Evolutionary conservation across 2,797 vertebrate genomes (phyloP).

Genomic region (Discoglossus pictus): DNA sequence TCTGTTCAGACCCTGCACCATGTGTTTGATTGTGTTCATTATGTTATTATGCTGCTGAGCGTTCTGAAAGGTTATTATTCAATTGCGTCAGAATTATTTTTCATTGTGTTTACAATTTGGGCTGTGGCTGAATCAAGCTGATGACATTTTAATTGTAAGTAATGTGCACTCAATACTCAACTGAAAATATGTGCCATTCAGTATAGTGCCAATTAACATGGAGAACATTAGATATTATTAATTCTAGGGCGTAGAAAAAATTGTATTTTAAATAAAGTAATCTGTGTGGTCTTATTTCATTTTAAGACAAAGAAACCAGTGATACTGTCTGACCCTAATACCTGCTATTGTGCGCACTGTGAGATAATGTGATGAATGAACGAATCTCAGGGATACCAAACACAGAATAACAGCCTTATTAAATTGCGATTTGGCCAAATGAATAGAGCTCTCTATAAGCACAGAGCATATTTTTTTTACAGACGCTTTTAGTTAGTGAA

Average conservation of each 20-base stretch:
- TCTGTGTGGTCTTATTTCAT: too few relatives aligned
- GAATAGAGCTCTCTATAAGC: too few relatives aligned
- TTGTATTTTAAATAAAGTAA: too few relatives aligned
- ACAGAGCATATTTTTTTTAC: too few relatives aligned
- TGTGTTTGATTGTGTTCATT: slow-evolving; percentile 38
- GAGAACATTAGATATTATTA: not conserved
- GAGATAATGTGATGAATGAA: too few relatives aligned
- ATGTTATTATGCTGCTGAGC: slow-evolving; percentile 19
- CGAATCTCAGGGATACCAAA: too few relatives aligned
- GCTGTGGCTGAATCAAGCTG: not conserved
- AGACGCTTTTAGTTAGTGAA: too few relatives aligned
- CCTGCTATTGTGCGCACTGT: too few relatives aligned
- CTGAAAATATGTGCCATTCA: not conserved
- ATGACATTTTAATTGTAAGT: not conserved
- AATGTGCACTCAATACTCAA: not conserved
- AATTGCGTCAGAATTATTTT: slow-evolving; percentile 27
- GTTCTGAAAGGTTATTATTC: slow-evolving; percentile 43
- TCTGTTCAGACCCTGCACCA: slow-evolving; percentile 7
- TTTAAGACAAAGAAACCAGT: too few relatives aligned
- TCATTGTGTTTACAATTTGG: slow-evolving; percentile 27
- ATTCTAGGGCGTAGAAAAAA: not conserved
- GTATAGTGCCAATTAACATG: not conserved
- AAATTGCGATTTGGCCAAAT: too few relatives aligned
- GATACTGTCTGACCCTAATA: too few relatives aligned
- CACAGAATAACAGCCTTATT: too few relatives aligned